Evolutionary conservation across 2,888 invertebrate genomes (phyloP), one percentile per base, ranked within the genome.

Genomic region (Vannuccia rotundouncinata): DNA sequence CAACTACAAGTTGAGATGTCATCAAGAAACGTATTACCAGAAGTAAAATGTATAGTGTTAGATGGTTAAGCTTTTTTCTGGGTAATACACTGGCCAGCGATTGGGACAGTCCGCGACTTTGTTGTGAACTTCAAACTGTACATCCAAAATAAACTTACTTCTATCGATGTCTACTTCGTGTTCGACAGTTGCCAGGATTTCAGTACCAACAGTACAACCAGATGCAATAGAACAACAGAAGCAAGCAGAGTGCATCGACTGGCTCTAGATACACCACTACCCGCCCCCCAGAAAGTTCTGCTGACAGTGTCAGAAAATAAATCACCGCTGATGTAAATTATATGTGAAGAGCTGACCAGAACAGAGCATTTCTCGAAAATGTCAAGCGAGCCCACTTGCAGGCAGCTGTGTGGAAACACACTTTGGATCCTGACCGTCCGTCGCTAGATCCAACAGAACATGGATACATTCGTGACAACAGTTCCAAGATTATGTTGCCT

Each of bases 41-140:
- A 80, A 28, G 66, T 66, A 27, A 73, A 82, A 74, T 76, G 30
- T 0, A 74, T 60, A n/a, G n/a, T 82, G 29, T 29, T 82, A 29
- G 82, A 83, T 78, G 83, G 81, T 13, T 81, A 79, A 81, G 82
- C 83, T 17, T 59, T 82, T 29, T 31, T 81, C 10, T 83, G 82
- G 81, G 29, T 45, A 10, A 77, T 82, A 30, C 82, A 80, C 60
- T 83, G 83, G 82, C 80, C 81, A 31, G 30, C 79, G 10, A 59
- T 77, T 28, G 81, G 66, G 77, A 83, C 81, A 29, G 82, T 82
- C 22, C 25, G 28, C 28, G 80, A 82, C 31, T 82, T 75, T 80
- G 80, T 81, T 10, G 45, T 79, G 66, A 75, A 78, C 76, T 83
- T 81, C 78, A 29, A 2, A 30, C 60, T 59, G n/a, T 79, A 79